Evolutionary conservation across 2,797 vertebrate genomes (phyloP).

Genomic region (Linurgus olivaceus): DNA sequence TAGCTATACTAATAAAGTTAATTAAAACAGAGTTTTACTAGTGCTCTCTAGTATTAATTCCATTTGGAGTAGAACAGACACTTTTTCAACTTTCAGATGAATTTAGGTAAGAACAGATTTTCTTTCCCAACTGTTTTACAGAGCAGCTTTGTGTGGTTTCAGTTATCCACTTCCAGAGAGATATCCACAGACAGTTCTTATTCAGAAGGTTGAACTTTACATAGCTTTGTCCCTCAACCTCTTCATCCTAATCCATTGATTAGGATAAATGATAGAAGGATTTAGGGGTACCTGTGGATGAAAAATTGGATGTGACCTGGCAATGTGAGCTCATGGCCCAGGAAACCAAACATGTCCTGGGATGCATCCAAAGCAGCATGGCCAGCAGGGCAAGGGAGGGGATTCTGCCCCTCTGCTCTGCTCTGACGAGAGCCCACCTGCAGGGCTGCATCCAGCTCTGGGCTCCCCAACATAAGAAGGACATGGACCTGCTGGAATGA

Average conservation of each 20-base stretch:
- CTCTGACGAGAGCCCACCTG: neutral
- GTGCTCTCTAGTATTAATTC: neutral
- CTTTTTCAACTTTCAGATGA: neutral
- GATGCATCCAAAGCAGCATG: neutral
- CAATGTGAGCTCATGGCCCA: neutral
- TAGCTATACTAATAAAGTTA: neutral
- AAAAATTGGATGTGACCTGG: neutral
- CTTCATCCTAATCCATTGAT: neutral
- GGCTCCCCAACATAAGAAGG: neutral
- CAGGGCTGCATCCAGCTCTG: neutral
- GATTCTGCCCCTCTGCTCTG: neutral
- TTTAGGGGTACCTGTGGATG: neutral
- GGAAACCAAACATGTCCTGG: neutral
- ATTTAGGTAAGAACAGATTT: neutral
- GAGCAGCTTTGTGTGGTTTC: neutral
- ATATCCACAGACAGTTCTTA: neutral
- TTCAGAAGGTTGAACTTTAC: neutral
- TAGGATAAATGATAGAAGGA: neutral
- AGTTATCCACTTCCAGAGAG: neutral
- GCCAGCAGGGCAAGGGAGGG: neutral
- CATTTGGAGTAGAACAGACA: neutral
- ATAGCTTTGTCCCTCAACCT: neutral
- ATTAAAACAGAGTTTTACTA: neutral
- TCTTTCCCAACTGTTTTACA: neutral
- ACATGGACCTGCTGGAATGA: neutral